These are phyloP conservation scores for Poeciliopsis turneri DNA, from an alignment of 2,797 vertebrate species.

Conservation along the genomic window DNA sequence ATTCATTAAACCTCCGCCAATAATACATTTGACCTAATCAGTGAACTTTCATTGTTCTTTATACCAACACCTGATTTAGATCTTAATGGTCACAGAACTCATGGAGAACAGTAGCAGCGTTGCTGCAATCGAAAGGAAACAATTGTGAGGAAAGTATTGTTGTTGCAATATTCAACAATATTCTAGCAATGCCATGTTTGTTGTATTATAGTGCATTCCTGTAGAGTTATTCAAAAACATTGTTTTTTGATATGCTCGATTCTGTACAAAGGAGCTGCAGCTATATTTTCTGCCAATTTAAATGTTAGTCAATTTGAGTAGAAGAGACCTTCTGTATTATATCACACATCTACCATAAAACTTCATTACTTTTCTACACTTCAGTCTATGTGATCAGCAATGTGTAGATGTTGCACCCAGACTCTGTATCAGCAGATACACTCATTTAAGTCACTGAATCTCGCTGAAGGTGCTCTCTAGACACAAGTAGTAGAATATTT, in stretches of 20 bases:
- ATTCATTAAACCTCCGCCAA: neutral
- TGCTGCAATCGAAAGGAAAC: neutral
- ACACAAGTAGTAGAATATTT: neutral
- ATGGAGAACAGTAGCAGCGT: neutral
- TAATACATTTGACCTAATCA: neutral
- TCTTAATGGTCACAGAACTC: neutral
- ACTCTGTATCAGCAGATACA: neutral
- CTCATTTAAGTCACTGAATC: neutral
- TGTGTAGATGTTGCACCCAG: neutral
- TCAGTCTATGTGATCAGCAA: neutral
- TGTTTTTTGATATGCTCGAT: neutral
- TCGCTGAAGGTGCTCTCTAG: neutral
- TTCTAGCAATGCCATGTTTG: neutral
- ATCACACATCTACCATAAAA: neutral
- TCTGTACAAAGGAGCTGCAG: neutral
- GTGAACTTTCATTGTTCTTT: neutral
- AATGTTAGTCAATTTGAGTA: neutral
- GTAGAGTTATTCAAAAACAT: neutral
- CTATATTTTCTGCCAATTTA: neutral
- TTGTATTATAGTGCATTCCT: neutral
- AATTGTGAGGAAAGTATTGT: neutral
- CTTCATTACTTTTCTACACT: neutral
- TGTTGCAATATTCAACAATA: neutral
- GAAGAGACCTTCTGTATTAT: neutral
- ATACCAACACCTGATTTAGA: neutral